Base-by-base conservation (phyloP, 2,797 vertebrate species). In the Trichosurus vulpecula region DNA sequence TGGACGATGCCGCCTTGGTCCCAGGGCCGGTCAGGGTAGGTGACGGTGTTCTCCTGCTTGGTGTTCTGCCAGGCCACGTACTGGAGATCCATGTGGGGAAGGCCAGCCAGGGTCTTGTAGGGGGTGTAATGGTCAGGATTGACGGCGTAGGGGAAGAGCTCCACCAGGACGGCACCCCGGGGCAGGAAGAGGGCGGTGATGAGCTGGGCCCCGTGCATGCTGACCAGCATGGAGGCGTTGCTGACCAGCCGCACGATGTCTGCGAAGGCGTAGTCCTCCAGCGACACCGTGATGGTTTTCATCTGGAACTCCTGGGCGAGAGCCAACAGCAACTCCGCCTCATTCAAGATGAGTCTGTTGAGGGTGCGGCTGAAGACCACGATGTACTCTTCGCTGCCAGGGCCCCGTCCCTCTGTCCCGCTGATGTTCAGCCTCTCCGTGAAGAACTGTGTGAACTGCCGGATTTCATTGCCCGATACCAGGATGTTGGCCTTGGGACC, bases 41-140 rank as follows among this genome's bases (percentile, higher is more conserved):
- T 98, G 93, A 99, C 97, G 0, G 99, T 99, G 98, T 99, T 99
- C 97, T 99, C 99, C 57, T 99, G 99, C 56, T 98, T 95, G 0
- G 96, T 99, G 98, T 99, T 99, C 97, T 99, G 99, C 99, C 99
- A 99, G 91, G 99, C 99, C 29, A 99, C 97, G n/a, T 99, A 99
- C 96, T 99, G 99, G 91, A 99, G 99, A 97, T 99, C 99, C 99
- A 99, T 99, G 98, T 99, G 99, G 13, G 99, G 99, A 97, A 99
- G 99, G 0, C 98, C 99, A 93, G 99, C 98, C 89, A 99, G 98
- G 0, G 99, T 99, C 99, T 99, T 99, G 92, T 99, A 99, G 0
- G 99, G 99, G 0, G 99, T 99, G 96, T 99, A 99, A 98, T 99
- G 99, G 55, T 99, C 99, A 0, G 99, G 99, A 97, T 99, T 99